Evolutionary conservation across 2,888 invertebrate genomes (phyloP), one percentile per base, ranked within the genome.

Genomic region (Chrysolina haemoptera): DNA sequence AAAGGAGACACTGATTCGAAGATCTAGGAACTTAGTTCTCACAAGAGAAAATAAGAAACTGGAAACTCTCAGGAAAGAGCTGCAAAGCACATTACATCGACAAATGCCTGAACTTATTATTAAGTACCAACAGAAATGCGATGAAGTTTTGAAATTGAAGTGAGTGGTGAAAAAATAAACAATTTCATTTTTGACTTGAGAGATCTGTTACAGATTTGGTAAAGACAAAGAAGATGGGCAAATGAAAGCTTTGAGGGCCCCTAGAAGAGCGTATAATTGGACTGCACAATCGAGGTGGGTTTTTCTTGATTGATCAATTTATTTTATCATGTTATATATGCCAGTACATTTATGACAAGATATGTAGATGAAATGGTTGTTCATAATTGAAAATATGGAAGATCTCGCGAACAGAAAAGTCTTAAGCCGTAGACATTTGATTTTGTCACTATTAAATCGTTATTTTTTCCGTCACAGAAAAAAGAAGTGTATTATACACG

Each of bases 221-320:
- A 55, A 55, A 20, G 55, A 55, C 18, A 55, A 20, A 20, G 20
- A 53, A 18, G 55, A 55, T 4, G 55, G 55, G 12, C 20, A 12
- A 20, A 11, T 6, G 1, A 55, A 55, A 55, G 20, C 10, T 55
- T 12, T 20, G 5, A 20, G 22, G 22, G 20, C 55, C 12, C 22
- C 55, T 22, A 55, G 55, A 22, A 55, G 55, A 55, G 10, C 6
- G 18, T 55, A 55, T 11, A 20, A 55, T 55, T 55, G 55, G 55
- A 55, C 2, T 20, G 55, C 8, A 12, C 22, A 55, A 20, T 55
- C 55, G 11, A 55, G 22, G 55, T 55, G 55, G n/a, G 46, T n/a
- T 14, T 46, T 12, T 46, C 1, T 43, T 43, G 27, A 27, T 27
- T 27, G 27, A 27, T 27, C n/a, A 27, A 27, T 35, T 35, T 4